Base-by-base conservation (phyloP, 2,888 invertebrate species). In the Drosophila putrida region DNA sequence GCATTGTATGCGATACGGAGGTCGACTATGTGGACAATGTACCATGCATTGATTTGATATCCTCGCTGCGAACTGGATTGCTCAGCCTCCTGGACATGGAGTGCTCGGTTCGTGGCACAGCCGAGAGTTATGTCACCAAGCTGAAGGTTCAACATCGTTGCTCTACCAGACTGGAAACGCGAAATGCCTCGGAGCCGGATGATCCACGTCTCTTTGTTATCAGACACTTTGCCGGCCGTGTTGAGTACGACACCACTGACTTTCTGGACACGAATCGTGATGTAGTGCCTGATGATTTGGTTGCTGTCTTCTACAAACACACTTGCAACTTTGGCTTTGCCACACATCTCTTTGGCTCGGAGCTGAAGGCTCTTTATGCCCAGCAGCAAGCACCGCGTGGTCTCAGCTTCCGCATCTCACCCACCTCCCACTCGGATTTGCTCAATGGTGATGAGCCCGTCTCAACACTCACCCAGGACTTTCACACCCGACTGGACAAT, bases 271-370 rank as follows among this genome's bases (percentile, higher is more conserved):
- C 97, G 10, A 98, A 98, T 93, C 95, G 97, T 76, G 98, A 98
- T 93, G 96, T 96, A 10, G 96, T 98, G 50, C 97, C 98, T 2
- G 98, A 98, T 91, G 98, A 98, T 91, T 93, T 98, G 85, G 96
- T 98, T 1, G 96, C 97, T 0, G 97, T 98, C 2, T 98, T 98
- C 93, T 97, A 98, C 93, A 97, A 97, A 89, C 96, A 97, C 88
- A 95, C 95, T 62, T 98, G 98, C 93, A 98, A 97, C 91, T 98
- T 98, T 93, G 98, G 98, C n/a, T 98, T 98, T 92, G 98, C 97
- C 0, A 97, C 98, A 15, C 98, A 98, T 91, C 93, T 98, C n/a
- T 98, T 98, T 91, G 97, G 98, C 0, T 96, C 96, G 58, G 98
- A 98, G 92, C 93, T 98, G 71, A 98, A 98, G 93, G 95, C 96